phyloP scores from a whole-genome alignment of 2,113 vertebrate genomes.

The Phrynosoma platyrhinos region DNA sequence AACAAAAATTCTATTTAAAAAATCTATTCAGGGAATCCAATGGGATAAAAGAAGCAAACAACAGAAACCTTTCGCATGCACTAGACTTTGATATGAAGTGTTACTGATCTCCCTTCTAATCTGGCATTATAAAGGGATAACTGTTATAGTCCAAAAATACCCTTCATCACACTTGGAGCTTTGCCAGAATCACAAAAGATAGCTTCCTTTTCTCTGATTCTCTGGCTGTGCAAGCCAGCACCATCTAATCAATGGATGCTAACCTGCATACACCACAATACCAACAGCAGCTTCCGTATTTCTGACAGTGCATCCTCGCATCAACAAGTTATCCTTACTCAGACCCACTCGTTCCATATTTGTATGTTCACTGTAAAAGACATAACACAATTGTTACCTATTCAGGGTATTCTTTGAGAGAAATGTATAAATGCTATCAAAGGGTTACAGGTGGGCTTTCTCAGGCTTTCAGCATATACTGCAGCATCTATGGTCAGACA shows the following conservation, averaged over 20 bases:
- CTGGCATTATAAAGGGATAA: neutral
- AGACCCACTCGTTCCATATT: conserved; percentile 86
- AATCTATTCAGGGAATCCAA: too few species aligned
- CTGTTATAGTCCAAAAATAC: neutral
- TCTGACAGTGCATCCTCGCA: conserved; percentile 91
- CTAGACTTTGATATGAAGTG: neutral
- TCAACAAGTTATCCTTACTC: conserved; percentile 87
- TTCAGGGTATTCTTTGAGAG: neutral
- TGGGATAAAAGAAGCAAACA: neutral
- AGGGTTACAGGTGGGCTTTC: neutral
- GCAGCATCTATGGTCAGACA: accelerated
- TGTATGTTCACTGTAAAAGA: conserved; percentile 82
- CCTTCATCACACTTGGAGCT: neutral
- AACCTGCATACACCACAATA: conserved; percentile 96
- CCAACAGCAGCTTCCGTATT: conserved; percentile 93
- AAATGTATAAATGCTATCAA: neutral
- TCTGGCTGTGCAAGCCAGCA: neutral
- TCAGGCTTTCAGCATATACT: neutral
- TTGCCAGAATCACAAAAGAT: neutral
- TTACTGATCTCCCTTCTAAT: neutral
- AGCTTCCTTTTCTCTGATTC: neutral
- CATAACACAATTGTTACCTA: neutral
- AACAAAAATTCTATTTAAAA: too few species aligned
- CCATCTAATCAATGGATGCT: conserved; percentile 36
- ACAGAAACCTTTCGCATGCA: neutral